Evolutionary conservation across 2,888 invertebrate genomes (phyloP), one percentile per base, ranked within the genome.

Genomic region (Ochropleura plecta): DNA sequence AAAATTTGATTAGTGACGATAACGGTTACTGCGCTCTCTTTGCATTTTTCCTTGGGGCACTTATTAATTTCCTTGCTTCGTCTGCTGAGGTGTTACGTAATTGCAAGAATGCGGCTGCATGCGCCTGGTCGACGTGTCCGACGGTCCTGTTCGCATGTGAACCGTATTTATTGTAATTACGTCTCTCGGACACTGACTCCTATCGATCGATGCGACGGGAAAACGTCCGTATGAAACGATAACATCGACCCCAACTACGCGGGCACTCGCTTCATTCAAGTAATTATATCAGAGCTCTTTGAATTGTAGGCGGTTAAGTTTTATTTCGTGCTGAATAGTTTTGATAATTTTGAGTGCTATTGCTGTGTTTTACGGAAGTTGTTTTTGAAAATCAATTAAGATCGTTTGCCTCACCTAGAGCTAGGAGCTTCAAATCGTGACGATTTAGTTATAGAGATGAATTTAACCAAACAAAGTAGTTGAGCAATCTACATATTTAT

Each of bases 81-180:
- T 85, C 86, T 84, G 74, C 48, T 86, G 80, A 91, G 88, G 90
- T 92, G 92, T 93, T 94, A 88, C 90, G 90, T 93, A 94, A 95
- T 93, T 93, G 90, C 90, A 90, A 91, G 92, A 92, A 94, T 93
- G 92, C 90, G 86, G 90, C 90, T 90, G 90, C 91, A 88, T 90
- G 91, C 88, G 85, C 87, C 87, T 85, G 82, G 84, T 66, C 72
- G 89, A 90, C 89, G 88, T 90, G 91, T 90, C 86, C 86, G 82
- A 69, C 64, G 68, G 92, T 93, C 93, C 92, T 92, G 93, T 90
- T 92, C 90, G 92, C 92, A 93, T 93, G 93, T 92, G 93, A 92
- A 92, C 93, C 89, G 92, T 93, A 93, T 93, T 95, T 95, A 95
- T 94, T 93, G 93, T 95, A 95, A 95, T 95, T 95, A 95, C 92